Evolutionary conservation across 2,888 invertebrate species (phyloP), one percentile per base, ranked within the genome.

Genomic region (Troglohyphantes excavatus): DNA sequence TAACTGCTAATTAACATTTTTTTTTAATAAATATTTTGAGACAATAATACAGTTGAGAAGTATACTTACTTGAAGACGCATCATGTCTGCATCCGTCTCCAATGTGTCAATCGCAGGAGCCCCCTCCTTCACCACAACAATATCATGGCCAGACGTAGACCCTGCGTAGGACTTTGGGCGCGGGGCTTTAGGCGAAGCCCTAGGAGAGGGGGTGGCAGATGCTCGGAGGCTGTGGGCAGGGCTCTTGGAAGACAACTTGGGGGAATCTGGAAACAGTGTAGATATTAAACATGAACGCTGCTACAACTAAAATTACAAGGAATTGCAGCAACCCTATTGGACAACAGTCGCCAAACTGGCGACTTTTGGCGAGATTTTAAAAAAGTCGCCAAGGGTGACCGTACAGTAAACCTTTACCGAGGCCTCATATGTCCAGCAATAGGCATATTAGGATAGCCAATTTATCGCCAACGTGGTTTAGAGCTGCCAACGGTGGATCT

Each of bases 61-160:
- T 0, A 19, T 6, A 65, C 81, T 91, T 91, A 96, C 96, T 94
- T 96, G 95, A 63, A 97, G 93, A 90, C 95, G 94, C 68, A 96
- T 93, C 79, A 97, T 95, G 92, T 97, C 96, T 9, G 96, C 95
- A 93, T 98, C 97, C 83, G 96, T 95, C 91, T 96, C 96, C 0
- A 95, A 93, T 19, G 95, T 94, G 1, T 95, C 95, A 84, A 95
- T 95, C 6, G 94, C 94, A 0, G 94, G 93, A 0, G 96, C 96
- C 0, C 96, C 96, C 93, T 97, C 97, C 0, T 95, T 95, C 2
- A 97, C 97, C 0, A 97, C 96, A 11, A 92, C 91, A 65, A 98
- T 97, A 92, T 96, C 97, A 91, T 97, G 95, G 0, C 95, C 95
- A 0, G 92, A 90, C 33, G 91, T 90, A 19, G 92, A 91, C 53